Evolutionary conservation across 2,113 vertebrate species (phyloP).

Genomic region (Stomatorhinus ivindoensis): DNA sequence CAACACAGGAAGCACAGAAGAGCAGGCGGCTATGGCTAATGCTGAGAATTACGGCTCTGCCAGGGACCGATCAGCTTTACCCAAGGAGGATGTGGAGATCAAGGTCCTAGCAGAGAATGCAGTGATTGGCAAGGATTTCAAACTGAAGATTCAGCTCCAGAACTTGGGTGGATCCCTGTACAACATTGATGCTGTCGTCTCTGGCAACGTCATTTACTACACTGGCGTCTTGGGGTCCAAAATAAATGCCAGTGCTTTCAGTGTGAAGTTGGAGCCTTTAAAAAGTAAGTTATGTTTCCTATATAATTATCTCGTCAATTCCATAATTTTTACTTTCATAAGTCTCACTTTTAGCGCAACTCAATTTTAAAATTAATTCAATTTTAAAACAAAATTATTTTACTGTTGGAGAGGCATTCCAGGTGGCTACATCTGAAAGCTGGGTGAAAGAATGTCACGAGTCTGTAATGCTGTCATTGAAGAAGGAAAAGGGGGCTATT

Average conservation of each 20-base stretch:
- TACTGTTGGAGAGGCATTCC: not conserved
- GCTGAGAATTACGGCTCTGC: not conserved
- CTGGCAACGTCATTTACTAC: conserved; percentile 66
- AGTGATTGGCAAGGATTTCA: conserved; percentile 58
- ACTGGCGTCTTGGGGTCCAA: conserved; percentile 62
- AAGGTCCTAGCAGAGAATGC: conserved; percentile 50
- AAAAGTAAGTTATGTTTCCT: conserved; percentile 34
- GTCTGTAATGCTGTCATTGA: not conserved
- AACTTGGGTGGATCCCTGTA: conserved; percentile 47
- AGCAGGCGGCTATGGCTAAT: not conserved
- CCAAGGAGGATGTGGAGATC: conserved; percentile 45
- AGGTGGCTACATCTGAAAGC: not conserved
- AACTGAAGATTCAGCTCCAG: conserved; percentile 59
- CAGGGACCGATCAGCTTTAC: not conserved
- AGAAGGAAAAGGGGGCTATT: not conserved
- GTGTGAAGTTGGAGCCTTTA: not conserved
- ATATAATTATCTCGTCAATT: not conserved
- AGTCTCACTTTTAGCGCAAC: not conserved
- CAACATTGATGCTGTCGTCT: conserved; percentile 47
- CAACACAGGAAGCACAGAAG: not conserved
- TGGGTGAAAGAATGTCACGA: not conserved
- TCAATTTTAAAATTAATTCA: not conserved
- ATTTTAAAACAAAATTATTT: not conserved
- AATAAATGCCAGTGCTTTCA: conserved; percentile 51
- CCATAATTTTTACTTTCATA: not conserved